Percentiles rank a stretch among this genome's conserved stretches.
Evolutionary conservation across 2,113 vertebrate genomes (phyloP).

Genomic region (Empidonax traillii): DNA sequence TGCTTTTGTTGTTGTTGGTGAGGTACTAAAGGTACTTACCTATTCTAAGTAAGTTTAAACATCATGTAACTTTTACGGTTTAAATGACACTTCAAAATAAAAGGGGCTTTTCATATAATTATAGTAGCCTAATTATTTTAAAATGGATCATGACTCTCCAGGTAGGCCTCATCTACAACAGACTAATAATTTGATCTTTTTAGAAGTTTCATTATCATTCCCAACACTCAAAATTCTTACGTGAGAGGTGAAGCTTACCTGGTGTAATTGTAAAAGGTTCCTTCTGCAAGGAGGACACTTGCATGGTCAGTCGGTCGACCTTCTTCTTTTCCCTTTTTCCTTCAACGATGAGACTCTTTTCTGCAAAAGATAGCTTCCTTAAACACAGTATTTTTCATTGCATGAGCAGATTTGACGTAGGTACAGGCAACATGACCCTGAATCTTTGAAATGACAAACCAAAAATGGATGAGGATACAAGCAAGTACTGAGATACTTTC

Average conservation of each 20-base stretch:
- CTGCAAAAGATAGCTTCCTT: slow-evolving; percentile 66
- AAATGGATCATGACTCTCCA: background rate
- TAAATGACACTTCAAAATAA: background rate
- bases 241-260: slow-evolving; percentile 67
- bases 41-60: background rate
- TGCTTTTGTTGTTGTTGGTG: background rate
- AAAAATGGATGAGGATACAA: background rate
- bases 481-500: background rate
- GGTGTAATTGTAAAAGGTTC: slow-evolving; percentile 88
- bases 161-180: background rate
- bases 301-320: slow-evolving; percentile 89
- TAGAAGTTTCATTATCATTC: background rate
- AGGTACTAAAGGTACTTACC: background rate
- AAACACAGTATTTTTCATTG: background rate
- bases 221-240: background rate
- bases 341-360: slow-evolving; percentile 86
- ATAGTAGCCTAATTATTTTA: background rate
- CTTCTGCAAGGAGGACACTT: slow-evolving; percentile 83
- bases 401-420: background rate
- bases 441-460: background rate
- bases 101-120: background rate
- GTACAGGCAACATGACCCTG: background rate
- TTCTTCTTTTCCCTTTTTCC: slow-evolving; percentile 95
- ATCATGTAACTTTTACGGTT: background rate
- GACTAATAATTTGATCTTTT: background rate